phyloP scores from a whole-genome alignment of 2,888 invertebrate genomes.

The Cerastis rubricosa region DNA sequence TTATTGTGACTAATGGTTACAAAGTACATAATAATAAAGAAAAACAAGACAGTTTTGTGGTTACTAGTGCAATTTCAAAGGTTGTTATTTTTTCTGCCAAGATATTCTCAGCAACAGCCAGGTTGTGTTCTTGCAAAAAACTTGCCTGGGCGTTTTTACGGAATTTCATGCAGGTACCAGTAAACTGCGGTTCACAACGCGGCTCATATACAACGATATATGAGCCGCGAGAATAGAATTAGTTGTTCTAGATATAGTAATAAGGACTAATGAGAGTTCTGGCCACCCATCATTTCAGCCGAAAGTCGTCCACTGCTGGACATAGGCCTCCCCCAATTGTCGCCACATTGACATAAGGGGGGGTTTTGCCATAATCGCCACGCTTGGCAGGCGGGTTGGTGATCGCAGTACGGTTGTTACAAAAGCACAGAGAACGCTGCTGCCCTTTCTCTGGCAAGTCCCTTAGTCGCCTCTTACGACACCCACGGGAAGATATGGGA shows the following conservation, averaged over 20 bases:
- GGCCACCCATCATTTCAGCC: too few relatives aligned
- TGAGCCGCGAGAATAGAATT: background rate
- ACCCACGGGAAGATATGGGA: too few relatives aligned
- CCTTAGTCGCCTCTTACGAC: too few relatives aligned
- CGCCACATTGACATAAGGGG: too few relatives aligned
- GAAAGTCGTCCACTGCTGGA: too few relatives aligned
- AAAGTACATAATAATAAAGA: background rate
- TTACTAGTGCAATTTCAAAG: constrained; percentile 4
- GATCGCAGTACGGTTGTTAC: too few relatives aligned
- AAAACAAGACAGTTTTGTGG: constrained; percentile 13
- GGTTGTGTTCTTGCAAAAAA: background rate
- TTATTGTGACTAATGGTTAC: constrained; percentile 13
- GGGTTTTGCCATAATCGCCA: too few relatives aligned
- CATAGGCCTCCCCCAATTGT: too few relatives aligned
- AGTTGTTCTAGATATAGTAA: background rate
- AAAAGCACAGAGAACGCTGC: too few relatives aligned
- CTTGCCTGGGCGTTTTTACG: background rate
- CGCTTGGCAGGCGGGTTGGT: too few relatives aligned
- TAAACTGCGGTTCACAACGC: background rate
- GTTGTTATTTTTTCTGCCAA: background rate
- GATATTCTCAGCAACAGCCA: background rate
- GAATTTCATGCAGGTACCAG: background rate
- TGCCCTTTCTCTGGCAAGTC: too few relatives aligned
- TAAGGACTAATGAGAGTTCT: background rate
- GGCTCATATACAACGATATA: background rate